Conservation (phyloP, 2,113 vertebrate species). For the Asarcornis scutulata region DNA sequence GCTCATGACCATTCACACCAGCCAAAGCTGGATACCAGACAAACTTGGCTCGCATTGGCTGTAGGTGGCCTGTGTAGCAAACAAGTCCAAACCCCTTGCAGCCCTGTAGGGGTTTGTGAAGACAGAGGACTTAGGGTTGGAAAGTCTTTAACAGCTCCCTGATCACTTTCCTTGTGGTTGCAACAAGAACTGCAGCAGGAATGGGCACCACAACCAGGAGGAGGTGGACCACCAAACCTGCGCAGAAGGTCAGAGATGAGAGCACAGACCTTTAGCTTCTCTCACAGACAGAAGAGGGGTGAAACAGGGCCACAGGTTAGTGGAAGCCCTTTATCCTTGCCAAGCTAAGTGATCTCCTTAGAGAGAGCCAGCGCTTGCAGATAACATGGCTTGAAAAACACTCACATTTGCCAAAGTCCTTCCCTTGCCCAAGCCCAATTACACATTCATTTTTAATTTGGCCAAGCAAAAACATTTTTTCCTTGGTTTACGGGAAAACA, state of each 20-base stretch:
- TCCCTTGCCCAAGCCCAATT: conserved; percentile 11
- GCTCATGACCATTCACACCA: neutral
- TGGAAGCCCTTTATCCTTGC: neutral
- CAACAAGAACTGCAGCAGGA: neutral
- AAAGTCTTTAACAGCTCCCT: neutral
- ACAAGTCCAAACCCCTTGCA: accelerated
- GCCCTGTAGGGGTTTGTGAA: neutral
- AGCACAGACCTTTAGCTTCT: neutral
- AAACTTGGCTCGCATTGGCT: neutral
- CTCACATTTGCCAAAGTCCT: neutral
- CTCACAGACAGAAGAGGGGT: neutral
- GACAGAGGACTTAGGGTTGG: accelerated
- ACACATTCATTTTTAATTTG: conserved; percentile 13
- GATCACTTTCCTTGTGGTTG: neutral
- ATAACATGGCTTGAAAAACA: neutral
- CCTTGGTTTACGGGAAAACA: neutral
- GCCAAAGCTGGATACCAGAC: neutral
- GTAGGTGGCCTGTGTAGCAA: neutral
- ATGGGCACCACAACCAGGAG: neutral
- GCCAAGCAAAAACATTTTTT: conserved; percentile 17
- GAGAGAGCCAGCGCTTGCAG: neutral
- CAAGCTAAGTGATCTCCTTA: neutral
- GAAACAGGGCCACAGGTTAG: neutral
- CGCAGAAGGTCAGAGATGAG: neutral
- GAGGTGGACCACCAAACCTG: neutral